These are phyloP conservation scores for Chironex yamaguchii DNA, from an alignment of 30 jellyfish, hydroid and myxozoan genomes.

Conservation along the genomic window DNA sequence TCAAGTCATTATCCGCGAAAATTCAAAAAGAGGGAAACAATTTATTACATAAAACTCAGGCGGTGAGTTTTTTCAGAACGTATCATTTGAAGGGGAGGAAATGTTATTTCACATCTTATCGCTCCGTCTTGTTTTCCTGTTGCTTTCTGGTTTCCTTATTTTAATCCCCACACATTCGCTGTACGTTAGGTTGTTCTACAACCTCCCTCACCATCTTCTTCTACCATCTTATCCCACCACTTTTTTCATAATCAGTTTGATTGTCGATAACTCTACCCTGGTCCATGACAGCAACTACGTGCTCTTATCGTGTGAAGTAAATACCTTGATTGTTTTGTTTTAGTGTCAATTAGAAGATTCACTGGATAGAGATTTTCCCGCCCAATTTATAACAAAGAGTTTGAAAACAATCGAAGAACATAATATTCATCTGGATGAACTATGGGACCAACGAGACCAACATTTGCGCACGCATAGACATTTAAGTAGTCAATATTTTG, in stretches of 20 bases:
- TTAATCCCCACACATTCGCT: too few species aligned
- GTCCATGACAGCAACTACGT: too few species aligned
- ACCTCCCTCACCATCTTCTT: too few species aligned
- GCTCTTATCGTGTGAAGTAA: not conserved
- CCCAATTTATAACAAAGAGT: slow-evolving; percentile 78
- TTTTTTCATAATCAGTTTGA: too few species aligned
- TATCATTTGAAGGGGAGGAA: too few species aligned
- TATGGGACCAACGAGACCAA: slow-evolving; percentile 90
- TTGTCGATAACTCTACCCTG: too few species aligned
- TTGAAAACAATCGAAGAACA: slow-evolving; percentile 78
- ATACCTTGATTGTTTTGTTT: not conserved
- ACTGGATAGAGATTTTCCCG: slow-evolving; percentile 87
- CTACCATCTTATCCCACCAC: too few species aligned
- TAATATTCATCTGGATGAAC: slow-evolving; percentile 78
- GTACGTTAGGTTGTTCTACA: too few species aligned
- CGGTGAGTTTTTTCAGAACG: too few species aligned
- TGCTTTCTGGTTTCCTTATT: too few species aligned
- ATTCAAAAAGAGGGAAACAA: slow-evolving; percentile 85
- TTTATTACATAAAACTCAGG: slow-evolving; percentile 69
- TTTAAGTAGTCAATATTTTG: slow-evolving; percentile 86
- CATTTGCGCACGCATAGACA: slow-evolving; percentile 72
- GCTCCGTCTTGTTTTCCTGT: too few species aligned
- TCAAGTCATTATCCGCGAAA: slow-evolving; percentile 67
- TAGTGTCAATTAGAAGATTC: slow-evolving; percentile 88
- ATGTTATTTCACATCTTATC: too few species aligned